Base-by-base conservation (phyloP, 1,140 invertebrate genomes). In the Scaptomyza pallida region DNA sequence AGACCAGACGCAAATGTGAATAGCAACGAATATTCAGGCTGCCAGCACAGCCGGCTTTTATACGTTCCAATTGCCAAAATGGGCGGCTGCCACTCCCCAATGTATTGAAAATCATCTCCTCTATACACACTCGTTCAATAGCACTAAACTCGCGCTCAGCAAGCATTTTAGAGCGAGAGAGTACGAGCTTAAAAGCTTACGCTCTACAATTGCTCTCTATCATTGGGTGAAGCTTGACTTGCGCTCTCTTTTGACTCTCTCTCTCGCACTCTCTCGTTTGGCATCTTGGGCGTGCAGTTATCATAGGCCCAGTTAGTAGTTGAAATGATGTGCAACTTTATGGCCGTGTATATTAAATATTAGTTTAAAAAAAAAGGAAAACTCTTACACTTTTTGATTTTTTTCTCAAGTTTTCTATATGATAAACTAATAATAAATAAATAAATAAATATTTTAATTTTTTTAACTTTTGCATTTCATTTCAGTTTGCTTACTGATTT, bases 1-100 rank as follows among this genome's bases (percentile, higher is more conserved):
- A 86, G 76, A 86, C 85, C 81, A 91, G 79, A 89, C 71, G 86
- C 77, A 85, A 91, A 89, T 71, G 68, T 71, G 68, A 65, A 65
- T 65, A 71, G 68, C 68, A 71, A 71, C 68, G 68, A 71, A 71
- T 71, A 56, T 44, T 71, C 37, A 57, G 52, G 40, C 68, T 51
- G 61, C 61, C 37, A n/a, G 68, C 37, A 57, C 61, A 50, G 52
- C 68, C 68, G 61, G 68, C 68, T 71, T 71, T 57, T 71, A 71
- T 71, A 71, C 68, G 68, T 71, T 71, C 54, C 68, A 65, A 65
- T 65, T 71, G 68, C 13, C 61, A 57, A 65, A 71, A 71, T 65
- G 68, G 68, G 68, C 68, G 68, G 61, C 52, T 59, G 68, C 68
- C 68, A 71, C 68, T 41, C 68, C 52, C 54, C 61, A 12, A 50